A percentile compares a stretch with the other conserved stretches of the same genome.
Conservation (phyloP, 1,140 invertebrate genomes). For the Pinna nobilis region DNA sequence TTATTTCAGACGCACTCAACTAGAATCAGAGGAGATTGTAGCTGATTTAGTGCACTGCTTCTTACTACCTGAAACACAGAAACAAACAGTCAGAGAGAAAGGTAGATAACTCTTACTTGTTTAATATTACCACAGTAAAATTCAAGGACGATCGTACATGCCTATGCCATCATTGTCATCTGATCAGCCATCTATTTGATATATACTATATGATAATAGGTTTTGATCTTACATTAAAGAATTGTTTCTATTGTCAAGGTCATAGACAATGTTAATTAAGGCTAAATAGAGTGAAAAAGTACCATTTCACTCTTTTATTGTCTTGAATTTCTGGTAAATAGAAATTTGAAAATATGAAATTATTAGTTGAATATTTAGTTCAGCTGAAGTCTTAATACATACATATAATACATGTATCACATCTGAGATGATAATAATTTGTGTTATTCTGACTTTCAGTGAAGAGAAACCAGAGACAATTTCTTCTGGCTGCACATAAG, state of each 20-base stretch:
- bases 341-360: not conserved
- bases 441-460: constrained; percentile 54
- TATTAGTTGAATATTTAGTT: not conserved
- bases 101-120: constrained; percentile 59
- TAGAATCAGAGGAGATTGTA: constrained; percentile 79
- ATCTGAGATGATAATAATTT: not conserved
- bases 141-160: no score
- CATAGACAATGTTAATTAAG: no score
- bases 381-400: not conserved
- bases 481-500: constrained; percentile 70
- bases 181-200: no score
- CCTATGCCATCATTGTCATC: no score
- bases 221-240: no score
- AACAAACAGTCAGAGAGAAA: constrained; percentile 70
- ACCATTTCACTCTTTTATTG: not conserved
- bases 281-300: no score
- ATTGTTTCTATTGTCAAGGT: no score
- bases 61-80: constrained; percentile 79
- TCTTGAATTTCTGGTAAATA: not conserved
- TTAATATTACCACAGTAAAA: no score
- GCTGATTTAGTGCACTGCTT: constrained; percentile 80
- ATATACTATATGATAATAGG: no score
- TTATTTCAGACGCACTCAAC: constrained; percentile 68
- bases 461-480: constrained; percentile 65
- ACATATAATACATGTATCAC: not conserved